A percentile compares a stretch with the other conserved stretches of the same genome.
phyloP scores from a whole-genome alignment of 2,113 vertebrate genomes.

The Sclerurus mexicanus region DNA sequence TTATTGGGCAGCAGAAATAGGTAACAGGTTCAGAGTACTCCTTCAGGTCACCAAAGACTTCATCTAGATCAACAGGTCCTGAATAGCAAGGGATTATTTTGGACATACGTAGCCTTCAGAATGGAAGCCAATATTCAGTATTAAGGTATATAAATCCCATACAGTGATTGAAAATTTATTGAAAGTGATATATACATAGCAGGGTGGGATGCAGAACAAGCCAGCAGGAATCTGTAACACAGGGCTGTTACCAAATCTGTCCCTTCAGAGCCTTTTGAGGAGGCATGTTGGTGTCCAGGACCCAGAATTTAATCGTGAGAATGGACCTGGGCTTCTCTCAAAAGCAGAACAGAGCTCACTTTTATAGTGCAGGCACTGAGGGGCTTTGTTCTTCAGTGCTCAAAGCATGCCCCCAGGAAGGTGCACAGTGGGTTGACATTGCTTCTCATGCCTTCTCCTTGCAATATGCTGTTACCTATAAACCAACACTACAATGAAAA shows the following conservation, averaged over 20 bases:
- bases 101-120: rapidly evolving
- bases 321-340: not conserved
- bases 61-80: not conserved
- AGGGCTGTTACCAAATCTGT: not conserved
- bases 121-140: not conserved
- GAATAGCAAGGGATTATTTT: not conserved
- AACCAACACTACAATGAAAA: not conserved
- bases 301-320: not conserved
- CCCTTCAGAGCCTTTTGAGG: not conserved
- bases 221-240: not conserved
- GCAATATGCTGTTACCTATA: not conserved
- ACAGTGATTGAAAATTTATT: not conserved
- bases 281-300: not conserved
- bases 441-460: not conserved
- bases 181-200: not conserved
- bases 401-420: not conserved
- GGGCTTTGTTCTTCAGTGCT: not conserved
- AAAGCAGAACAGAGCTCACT: not conserved
- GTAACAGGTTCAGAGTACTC: not conserved
- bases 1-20: not conserved
- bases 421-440: rapidly evolving
- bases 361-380: not conserved
- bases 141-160: not conserved
- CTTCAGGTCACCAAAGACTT: not conserved
- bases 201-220: not conserved